Evolutionary conservation across 2,113 vertebrate genomes (phyloP), one percentile per base, ranked within the genome.

Genomic region (Pseudorasbora parva): DNA sequence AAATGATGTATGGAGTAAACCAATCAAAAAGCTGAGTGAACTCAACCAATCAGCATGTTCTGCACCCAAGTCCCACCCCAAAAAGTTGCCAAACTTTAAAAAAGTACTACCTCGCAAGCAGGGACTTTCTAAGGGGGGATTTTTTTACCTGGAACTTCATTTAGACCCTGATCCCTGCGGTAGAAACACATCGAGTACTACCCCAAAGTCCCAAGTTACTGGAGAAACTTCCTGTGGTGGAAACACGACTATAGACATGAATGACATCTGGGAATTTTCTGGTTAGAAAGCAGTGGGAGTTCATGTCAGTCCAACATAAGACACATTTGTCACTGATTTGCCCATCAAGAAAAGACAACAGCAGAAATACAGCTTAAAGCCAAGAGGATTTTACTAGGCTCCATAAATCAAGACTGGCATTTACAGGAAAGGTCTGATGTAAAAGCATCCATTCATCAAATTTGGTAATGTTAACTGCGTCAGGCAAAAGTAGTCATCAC

Each of bases 331-430:
- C 37, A 78, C 41, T 62, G 77, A 79, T 64, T 79, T 51, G 23
- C 10, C 45, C 17, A 21, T 54, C 45, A 66, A 27, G 41, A 49
- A 79, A 47, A 47, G 17, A 47, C 41, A 21, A 14, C 21, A 49
- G 62, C 59, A 66, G 45, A 8, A 80, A 51, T 27, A 6, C 57
- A 68, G 25, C 45, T 21, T 15, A 25, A 49, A 66, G 30, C 54
- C n/a, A 47, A 8, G 30, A 2, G 8, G 71, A 54, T 82, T 73
- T 82, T 51, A 76, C 78, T 51, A 75, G 57, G 25, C 11, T 0
- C 43, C 30, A 27, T 62, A 76, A 85, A 83, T 87, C 74, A 68
- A 21, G 69, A 23, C 54, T 74, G 83, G 68, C 59, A 60, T 60
- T 60, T 74, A 54, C 59, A 60, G 41, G 74, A 78, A 66, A 56